phyloP scores from a whole-genome alignment of 2,113 vertebrate species.

The Tympanuchus pallidicinctus region DNA sequence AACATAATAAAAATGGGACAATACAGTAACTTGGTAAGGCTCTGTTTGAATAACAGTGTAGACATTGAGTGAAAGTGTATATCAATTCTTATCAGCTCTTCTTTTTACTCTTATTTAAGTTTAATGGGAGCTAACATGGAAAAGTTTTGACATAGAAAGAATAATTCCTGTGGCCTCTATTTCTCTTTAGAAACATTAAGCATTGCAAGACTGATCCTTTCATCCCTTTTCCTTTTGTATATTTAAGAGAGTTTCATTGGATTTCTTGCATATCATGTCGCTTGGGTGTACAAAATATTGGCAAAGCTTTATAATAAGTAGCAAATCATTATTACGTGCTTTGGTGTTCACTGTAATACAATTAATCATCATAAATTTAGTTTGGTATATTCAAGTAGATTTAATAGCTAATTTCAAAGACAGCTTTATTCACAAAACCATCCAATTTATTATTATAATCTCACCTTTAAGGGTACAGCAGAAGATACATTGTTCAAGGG shows the following conservation, averaged over 20 bases:
- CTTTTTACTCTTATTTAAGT: not conserved
- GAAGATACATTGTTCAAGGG: not conserved
- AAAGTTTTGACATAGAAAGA: conserved; percentile 44
- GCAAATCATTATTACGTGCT: conserved; percentile 81
- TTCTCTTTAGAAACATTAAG: conserved; percentile 53
- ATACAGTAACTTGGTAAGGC: not conserved
- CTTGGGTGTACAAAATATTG: conserved; percentile 77
- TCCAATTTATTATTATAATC: conserved; percentile 68
- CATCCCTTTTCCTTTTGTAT: conserved; percentile 60
- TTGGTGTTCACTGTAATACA: conserved; percentile 74
- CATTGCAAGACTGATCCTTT: conserved; percentile 37
- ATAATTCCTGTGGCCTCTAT: conserved; percentile 25
- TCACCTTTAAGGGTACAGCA: conserved; percentile 68
- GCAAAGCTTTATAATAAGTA: conserved; percentile 80
- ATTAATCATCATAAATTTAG: conserved; percentile 81
- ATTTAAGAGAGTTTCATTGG: conserved; percentile 74
- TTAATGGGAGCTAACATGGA: conserved; percentile 10
- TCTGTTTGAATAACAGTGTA: not conserved
- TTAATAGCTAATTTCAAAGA: conserved; percentile 75
- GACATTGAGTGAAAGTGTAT: not conserved
- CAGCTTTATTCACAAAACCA: conserved; percentile 71
- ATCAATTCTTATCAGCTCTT: not conserved
- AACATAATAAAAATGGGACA: not conserved
- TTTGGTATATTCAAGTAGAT: conserved; percentile 73
- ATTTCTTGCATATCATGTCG: conserved; percentile 73